These are phyloP conservation scores for Pteropus alecto DNA, from an alignment of 2,113 vertebrate genomes.

Conservation along the genomic window DNA sequence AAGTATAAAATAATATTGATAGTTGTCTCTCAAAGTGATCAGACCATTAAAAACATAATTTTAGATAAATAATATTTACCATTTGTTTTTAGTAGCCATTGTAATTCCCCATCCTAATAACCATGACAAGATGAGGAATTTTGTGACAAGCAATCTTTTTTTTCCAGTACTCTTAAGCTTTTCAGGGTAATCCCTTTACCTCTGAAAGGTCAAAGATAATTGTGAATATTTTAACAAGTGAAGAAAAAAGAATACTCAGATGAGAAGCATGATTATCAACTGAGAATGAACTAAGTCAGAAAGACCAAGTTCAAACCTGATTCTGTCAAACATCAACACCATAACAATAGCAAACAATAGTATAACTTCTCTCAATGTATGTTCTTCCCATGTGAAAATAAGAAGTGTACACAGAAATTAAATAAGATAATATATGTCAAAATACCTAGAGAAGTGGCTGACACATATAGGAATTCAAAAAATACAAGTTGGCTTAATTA, in stretches of 20 bases:
- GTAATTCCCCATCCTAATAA: background rate
- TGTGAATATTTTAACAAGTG: background rate
- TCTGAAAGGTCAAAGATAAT: background rate
- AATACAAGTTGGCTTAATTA: background rate
- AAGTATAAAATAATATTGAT: background rate
- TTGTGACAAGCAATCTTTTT: background rate
- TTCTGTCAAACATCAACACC: background rate
- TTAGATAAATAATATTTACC: constrained; percentile 8
- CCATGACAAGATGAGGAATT: background rate
- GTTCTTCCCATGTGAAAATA: background rate
- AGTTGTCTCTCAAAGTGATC: background rate
- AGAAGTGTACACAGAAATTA: background rate
- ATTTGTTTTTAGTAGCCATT: background rate
- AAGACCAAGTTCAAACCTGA: background rate
- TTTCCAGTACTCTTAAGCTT: background rate
- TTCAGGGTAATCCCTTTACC: background rate
- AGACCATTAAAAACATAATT: background rate
- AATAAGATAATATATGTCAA: background rate
- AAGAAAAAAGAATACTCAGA: constrained; percentile 1
- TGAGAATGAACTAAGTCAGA: background rate
- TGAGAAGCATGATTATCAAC: background rate
- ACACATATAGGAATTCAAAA: background rate
- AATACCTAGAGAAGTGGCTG: background rate
- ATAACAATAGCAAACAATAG: background rate
- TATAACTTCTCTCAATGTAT: background rate